Evolutionary conservation across 2,888 invertebrate genomes (phyloP).

Genomic region (Pediacus dermestoides): DNA sequence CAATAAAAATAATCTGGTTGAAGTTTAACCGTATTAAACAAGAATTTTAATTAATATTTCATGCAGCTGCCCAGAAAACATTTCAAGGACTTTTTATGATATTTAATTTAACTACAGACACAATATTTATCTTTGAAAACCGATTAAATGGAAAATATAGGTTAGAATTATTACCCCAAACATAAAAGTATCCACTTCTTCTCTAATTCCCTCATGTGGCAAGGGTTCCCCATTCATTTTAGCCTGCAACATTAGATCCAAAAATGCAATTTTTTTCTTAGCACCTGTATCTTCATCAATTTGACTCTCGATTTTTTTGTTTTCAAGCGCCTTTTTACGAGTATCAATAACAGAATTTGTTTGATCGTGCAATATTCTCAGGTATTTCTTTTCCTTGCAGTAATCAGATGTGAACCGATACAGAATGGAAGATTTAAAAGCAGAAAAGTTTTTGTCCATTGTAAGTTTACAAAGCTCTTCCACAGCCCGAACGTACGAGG

Average conservation of each 20-base stretch:
- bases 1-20: no score
- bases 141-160: no score
- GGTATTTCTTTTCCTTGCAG: conserved; percentile 51
- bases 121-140: no score
- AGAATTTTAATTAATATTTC: no score
- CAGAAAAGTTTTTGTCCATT: conserved; percentile 34
- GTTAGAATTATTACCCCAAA: no score
- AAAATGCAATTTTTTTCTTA: conserved; percentile 11
- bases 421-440: conserved; percentile 50
- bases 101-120: no score
- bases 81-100: no score
- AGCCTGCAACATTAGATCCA: conserved; percentile 13
- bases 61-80: no score
- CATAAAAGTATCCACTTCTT: no score
- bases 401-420: conserved; percentile 59
- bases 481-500: conserved; percentile 71
- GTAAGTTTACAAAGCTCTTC: conserved; percentile 50
- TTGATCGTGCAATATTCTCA: conserved; percentile 53
- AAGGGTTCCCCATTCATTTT: conserved; percentile 53
- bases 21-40: no score
- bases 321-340: conserved; percentile 44
- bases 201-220: conserved; percentile 33
- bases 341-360: conserved; percentile 56
- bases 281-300: neutral
- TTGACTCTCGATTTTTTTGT: neutral